A percentile compares a stretch with the other conserved stretches of the same genome.
phyloP scores from a whole-genome alignment of 2,797 vertebrate species.

The Sebastolobus altivelis region DNA sequence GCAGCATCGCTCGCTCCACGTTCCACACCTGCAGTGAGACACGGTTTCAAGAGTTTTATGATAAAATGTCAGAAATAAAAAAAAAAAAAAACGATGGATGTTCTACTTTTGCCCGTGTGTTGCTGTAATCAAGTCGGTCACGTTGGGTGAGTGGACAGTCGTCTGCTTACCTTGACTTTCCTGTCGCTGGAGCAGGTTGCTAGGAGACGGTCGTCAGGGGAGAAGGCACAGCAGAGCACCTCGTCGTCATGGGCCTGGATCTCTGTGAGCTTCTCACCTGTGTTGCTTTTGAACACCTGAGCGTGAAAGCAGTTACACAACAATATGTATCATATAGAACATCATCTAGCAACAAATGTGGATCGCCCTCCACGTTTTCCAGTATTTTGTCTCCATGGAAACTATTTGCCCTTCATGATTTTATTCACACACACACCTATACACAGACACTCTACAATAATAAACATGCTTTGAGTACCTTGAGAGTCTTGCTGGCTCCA shows the following conservation, averaged over 20 bases:
- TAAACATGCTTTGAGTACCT: conserved; percentile 81
- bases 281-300: conserved; percentile 93
- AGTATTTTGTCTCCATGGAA: conserved; percentile 21
- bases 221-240: conserved; percentile 94
- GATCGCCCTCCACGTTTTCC: background rate
- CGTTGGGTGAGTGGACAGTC: too few relatives aligned
- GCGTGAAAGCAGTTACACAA: background rate
- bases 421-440: background rate
- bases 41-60: background rate
- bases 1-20: conserved; percentile 83
- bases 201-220: conserved; percentile 89
- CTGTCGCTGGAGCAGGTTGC: conserved; percentile 95
- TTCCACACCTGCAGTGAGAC: conserved; percentile 89
- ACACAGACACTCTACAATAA: background rate
- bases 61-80: background rate
- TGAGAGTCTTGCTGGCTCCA: conserved; percentile 92
- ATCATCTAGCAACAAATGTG: background rate
- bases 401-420: background rate
- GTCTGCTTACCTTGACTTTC: conserved; percentile 90
- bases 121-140: background rate
- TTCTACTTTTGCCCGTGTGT: background rate
- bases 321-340: background rate
- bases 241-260: conserved; percentile 94
- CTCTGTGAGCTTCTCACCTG: conserved; percentile 92
- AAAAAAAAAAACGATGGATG: too few relatives aligned